Evolutionary conservation across 2,113 vertebrate genomes (phyloP), one percentile per base, ranked within the genome.

Genomic region (Macquaria ambigua): DNA sequence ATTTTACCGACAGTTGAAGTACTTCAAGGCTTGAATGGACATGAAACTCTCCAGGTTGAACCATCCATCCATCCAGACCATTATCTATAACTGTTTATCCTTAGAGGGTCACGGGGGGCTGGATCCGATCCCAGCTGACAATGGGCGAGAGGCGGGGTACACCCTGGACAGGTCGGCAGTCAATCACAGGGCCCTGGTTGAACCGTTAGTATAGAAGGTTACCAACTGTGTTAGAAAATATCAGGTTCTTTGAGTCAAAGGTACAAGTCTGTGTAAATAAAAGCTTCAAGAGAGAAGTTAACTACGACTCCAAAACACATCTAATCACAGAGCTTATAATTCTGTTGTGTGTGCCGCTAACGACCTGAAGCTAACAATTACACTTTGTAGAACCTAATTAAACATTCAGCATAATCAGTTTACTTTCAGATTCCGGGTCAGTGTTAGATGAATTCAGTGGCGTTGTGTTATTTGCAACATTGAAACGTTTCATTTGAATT

Each of bases 1-100:
- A 53, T 77, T 53, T 53, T 34, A 55, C 23, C 41, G 66, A 79
- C 31, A 71, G 77, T 11, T 79, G 12, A 56, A 61, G 14, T 34
- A 53, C 31, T 15, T 64, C 21, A 31, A 64, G n/a, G 59, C 59
- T 31, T 41, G 58, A 63, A 41, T 64, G n/a, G 58, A 64, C 20
- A 18, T 55, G 11, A 53, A 21, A 58, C 52, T 63, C 20, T 63
- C 46, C 7, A 8, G 12, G 28, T 9, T 4, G n/a, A 71, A 14
- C 31, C 11, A 3, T 55, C 28, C 7, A 34, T 34, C 34, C 34
- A 34, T 34, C 34, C 34, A 31, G 28, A 31, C 28, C 28, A 34
- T 34, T 34, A 34, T 34, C 34, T 34, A 5, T 34, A 34, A 34
- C 34, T 5, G 4, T 3, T 34, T 34, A 34, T 34, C 34, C 34